Base-by-base conservation (phyloP, 2,113 vertebrate genomes). In the Saccopteryx leptura region DNA sequence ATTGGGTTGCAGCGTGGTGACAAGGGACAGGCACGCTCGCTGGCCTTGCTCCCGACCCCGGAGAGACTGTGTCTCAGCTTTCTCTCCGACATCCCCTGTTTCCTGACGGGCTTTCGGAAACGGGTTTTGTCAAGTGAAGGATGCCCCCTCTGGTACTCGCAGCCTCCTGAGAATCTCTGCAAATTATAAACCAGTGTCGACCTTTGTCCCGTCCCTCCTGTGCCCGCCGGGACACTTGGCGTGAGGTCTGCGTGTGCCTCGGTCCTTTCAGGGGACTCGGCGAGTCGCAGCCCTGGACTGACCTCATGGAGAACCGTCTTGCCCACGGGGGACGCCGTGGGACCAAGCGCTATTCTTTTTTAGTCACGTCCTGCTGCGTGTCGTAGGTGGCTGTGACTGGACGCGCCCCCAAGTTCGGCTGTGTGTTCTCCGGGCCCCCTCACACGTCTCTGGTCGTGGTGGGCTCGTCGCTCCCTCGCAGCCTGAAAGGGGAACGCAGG, bases 211-310 rank as follows among this genome's bases (percentile, higher is more conserved):
- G 19, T 3, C 66, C n/a, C 26, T 4, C 21, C 71, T 23, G 50
- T 3, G 60, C 46, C 28, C 21, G 1, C 1, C 0, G 46, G 24
- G 71, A 4, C 5, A 2, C 6, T 5, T 71, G 60, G 3, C 3
- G 28, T 12, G 46, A 4, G 4, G 7, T 18, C 52, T 18, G 2
- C 1, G 21, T 17, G 13, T n/a, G 50, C 10, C 23, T 17, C 7
- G 0, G n/a, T 10, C 39, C 65, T 9, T 31, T 7, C 0, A 5
- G 80, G 33, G 75, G 74, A 1, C 33, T 1, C 0, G 1, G 24
- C 0, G 21, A 12, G 3, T 19, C n/a, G 0, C 3, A 4, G 26
- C 10, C 1, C 4, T 0, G 33, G 4, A 1, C 7, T 4, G 39
- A 17, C 12, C 71, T 58, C 2, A 1, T 1, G 4, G 18, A 0